Conservation (phyloP, 2,113 vertebrate species). For the Crotalus tigris region DNA sequence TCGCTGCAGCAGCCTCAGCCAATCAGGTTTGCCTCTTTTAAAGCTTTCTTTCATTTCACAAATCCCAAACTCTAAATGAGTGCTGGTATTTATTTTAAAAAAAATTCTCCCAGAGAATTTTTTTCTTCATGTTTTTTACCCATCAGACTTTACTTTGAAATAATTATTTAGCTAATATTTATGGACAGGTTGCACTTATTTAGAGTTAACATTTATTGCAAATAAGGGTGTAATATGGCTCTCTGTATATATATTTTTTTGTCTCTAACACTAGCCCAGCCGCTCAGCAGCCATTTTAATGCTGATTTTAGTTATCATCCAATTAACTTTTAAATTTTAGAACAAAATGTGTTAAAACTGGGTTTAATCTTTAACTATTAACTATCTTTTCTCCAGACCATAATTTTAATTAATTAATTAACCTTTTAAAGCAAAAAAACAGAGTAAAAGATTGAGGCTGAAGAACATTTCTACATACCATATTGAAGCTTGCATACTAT, state of each 20-base stretch:
- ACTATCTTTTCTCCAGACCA: conserved; percentile 14
- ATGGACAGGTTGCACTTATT: conserved; percentile 89
- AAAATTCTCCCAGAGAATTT: conserved; percentile 81
- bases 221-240: conserved; percentile 89
- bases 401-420: conserved; percentile 36
- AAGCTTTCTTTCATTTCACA: conserved; percentile 99
- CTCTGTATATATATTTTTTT: conserved; percentile 72
- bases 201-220: conserved; percentile 95
- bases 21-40: conserved; percentile 99
- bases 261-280: conserved; percentile 77
- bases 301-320: conserved; percentile 44
- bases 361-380: conserved; percentile 28
- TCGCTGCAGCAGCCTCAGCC: conserved; percentile 99
- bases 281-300: conserved; percentile 63
- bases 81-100: conserved; percentile 74
- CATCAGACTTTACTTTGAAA: conserved; percentile 81
- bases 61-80: conserved; percentile 98
- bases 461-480: conserved; percentile 11
- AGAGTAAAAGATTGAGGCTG: conserved; percentile 8
- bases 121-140: conserved; percentile 76
- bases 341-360: conserved; percentile 9
- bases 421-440: conserved; percentile 39
- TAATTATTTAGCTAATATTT: conserved; percentile 77
- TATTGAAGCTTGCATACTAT: neutral
- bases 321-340: conserved; percentile 54